A percentile compares a stretch with the other conserved stretches of the same genome.
Conservation (phyloP, 2,888 invertebrate genomes). For the Ochropacha duplaris region DNA sequence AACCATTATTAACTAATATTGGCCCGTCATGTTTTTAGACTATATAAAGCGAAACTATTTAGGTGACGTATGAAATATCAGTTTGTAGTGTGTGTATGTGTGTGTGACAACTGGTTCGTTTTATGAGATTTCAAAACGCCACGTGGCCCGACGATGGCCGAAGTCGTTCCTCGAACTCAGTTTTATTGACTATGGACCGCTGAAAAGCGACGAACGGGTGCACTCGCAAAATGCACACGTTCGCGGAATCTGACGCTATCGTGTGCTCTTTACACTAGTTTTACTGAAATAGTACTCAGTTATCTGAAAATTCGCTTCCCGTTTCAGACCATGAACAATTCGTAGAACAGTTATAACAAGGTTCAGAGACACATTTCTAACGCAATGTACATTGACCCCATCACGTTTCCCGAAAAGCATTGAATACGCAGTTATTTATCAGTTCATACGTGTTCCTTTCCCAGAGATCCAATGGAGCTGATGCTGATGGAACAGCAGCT, state of each 20-base stretch:
- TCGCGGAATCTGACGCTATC: conserved; percentile 47
- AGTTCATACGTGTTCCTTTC: conserved; percentile 40
- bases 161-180: conserved; percentile 64
- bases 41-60: too few relatives aligned
- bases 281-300: conserved; percentile 11
- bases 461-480: conserved; percentile 90
- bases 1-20: not conserved
- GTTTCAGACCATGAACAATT: not conserved
- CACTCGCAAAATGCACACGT: conserved; percentile 50
- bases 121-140: conserved; percentile 58
- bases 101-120: conserved; percentile 38
- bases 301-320: not conserved
- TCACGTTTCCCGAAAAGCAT: conserved; percentile 6
- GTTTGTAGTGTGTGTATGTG: conserved; percentile 20
- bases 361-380: not conserved
- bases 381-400: not conserved
- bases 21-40: not conserved
- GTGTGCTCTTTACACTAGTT: conserved; percentile 20
- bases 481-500: conserved; percentile 91
- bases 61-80: too few relatives aligned
- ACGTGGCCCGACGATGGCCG: conserved; percentile 64
- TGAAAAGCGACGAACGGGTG: conserved; percentile 71
- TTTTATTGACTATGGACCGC: conserved; percentile 76
- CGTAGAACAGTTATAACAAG: not conserved
- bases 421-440: conserved; percentile 6